phyloP scores from a whole-genome alignment of 30 jellyfish, hydroid and myxozoan species.

The Calvadosia cruxmelitensis region DNA sequence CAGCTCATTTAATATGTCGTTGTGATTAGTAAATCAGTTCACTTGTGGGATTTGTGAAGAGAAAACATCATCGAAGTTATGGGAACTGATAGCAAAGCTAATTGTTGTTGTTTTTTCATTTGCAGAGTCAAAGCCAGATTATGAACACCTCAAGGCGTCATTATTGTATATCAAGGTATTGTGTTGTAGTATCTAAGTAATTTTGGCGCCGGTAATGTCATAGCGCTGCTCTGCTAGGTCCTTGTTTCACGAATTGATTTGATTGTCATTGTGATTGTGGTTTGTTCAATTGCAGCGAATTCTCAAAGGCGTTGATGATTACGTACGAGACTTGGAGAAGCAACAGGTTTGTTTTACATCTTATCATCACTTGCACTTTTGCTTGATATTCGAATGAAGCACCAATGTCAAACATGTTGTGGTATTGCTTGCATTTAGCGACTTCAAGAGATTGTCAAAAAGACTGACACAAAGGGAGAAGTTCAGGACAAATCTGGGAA shows the following conservation, averaged over 20 bases:
- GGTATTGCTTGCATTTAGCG: conserved; percentile 17
- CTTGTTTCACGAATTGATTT: not conserved
- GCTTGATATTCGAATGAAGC: no score
- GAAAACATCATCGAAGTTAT: no score
- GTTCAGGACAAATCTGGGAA: conserved; percentile 38
- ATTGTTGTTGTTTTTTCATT: conserved; percentile 1
- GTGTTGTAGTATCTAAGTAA: not conserved
- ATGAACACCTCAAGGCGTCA: conserved; percentile 47
- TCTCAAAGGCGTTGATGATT: conserved; percentile 78
- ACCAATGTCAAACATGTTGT: no score
- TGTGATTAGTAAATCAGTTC: no score
- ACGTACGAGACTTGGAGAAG: conserved; percentile 67
- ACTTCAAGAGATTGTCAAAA: conserved; percentile 27
- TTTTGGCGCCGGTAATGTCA: not conserved
- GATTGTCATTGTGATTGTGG: not conserved
- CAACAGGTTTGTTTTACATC: conserved; percentile 45
- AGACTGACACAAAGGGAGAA: conserved; percentile 41
- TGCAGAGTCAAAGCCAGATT: conserved; percentile 78
- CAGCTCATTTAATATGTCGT: no score
- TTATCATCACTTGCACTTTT: no score
- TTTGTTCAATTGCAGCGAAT: conserved; percentile 33
- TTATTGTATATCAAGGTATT: conserved; percentile 45
- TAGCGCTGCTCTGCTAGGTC: not conserved
- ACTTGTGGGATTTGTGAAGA: no score
- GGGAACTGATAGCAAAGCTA: no score